Conservation (phyloP, 2,113 vertebrate genomes). For the Hippolais icterina region DNA sequence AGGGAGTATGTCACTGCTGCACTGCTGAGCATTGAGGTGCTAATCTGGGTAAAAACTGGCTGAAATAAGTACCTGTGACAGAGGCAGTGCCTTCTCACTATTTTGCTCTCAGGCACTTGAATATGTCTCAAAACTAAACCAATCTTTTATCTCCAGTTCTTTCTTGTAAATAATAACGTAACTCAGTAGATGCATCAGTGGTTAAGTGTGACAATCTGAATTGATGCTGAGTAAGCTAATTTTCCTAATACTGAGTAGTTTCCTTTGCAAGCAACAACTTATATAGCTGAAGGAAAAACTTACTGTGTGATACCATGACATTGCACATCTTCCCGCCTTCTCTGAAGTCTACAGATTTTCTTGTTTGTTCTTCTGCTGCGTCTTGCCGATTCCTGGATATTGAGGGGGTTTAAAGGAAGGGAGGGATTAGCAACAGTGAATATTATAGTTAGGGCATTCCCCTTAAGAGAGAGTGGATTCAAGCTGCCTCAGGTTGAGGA, state of each 20-base stretch:
- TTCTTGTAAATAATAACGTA: background rate
- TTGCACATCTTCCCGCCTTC: background rate
- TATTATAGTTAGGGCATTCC: background rate
- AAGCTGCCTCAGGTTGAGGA: background rate
- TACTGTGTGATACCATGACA: background rate
- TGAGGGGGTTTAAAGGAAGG: background rate
- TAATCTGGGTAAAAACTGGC: background rate
- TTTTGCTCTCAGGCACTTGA: background rate
- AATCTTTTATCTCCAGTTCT: background rate
- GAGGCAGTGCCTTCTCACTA: background rate
- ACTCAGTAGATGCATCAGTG: background rate
- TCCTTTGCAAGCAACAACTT: background rate
- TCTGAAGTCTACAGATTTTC: background rate
- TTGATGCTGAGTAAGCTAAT: background rate
- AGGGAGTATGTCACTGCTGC: background rate
- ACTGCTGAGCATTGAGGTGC: background rate
- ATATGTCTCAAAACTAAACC: background rate
- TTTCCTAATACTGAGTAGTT: background rate
- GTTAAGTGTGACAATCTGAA: background rate
- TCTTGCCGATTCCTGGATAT: background rate
- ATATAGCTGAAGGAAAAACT: background rate
- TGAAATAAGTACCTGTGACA: background rate
- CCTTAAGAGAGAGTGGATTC: background rate
- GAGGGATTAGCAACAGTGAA: background rate
- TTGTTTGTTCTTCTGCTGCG: background rate